Evolutionary conservation across 92 coral and sea anemone species (phyloP), one percentile per base, ranked within the genome.

Genomic region (Hydrozoanthus gracilis): DNA sequence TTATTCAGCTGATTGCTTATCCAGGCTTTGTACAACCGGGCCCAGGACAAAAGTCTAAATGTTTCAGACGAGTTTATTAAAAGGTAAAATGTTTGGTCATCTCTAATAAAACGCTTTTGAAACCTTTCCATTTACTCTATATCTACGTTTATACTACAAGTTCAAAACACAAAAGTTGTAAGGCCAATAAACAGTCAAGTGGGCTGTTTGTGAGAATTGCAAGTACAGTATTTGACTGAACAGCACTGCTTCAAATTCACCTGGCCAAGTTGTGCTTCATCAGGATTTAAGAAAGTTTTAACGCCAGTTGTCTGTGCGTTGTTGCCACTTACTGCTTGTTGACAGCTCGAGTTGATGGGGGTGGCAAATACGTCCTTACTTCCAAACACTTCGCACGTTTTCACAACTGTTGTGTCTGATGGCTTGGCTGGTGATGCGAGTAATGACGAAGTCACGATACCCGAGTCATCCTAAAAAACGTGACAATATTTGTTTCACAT

Each of bases 341-440:
- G 87, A 86, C 88, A n/a, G 9, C 87, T 82, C 16, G 82, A 82
- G 73, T 95, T 90, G 83, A 92, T 90, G 55, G 99, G 99, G 9
- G 99, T 97, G 58, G 86, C 97, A 71, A 88, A 92, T 20, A 88
- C 91, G 70, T 92, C 93, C 20, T 90, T 94, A 82, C 88, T 91
- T 88, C 99, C 94, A 82, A 97, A 97, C 62, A 97, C 94, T 44
- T 97, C 98, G 72, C 95, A 82, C 10, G 98, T 95, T 72, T 97
- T 97, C 83, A 95, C 93, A 46, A 91, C 88, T 7, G 96, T 86
- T 6, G 96, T 84, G 74, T 90, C 93, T 52, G 89, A 65, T 5
- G 73, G 48, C 8, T 92, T 73, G 47, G 98, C 92, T 3, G 99
- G 95, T 73, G 79, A 67, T 60, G 62, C 82, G 20, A 92, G 91